Evolutionary conservation across 2,113 vertebrate genomes (phyloP), one percentile per base, ranked within the genome.

Genomic region (Myiozetetes cayanensis): DNA sequence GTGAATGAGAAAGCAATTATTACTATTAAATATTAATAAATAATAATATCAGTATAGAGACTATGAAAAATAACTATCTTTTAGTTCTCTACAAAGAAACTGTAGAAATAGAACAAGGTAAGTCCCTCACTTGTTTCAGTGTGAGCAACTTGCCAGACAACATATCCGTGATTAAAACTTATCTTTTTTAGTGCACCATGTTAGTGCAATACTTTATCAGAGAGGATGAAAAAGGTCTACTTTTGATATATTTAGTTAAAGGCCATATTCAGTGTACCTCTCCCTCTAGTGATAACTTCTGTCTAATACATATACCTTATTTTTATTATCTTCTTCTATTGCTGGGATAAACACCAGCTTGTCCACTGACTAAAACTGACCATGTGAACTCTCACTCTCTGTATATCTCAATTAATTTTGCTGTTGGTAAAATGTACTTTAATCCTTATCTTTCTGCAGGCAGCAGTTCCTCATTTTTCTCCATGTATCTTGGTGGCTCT

Each of bases 1-100:
- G 52, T 74, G 66, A 96, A 79, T 7, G 20, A 47, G 37, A 92
- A 95, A 95, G 10, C 33, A 96, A 94, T 94, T 96, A 94, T 75
- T 80, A 30, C 28, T 85, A 85, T 76, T 78, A 90, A 66, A 78
- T 93, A 87, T 85, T 86, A 85, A 87, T 50, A 87, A 91, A 87
- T 4, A 91, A 87, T 4, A 66, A 35, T 63, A 63, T 8, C 47
- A 66, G 43, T 5, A 39, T 33, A 78, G 1, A 90, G n/a, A 56
- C 67, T 61, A 67, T 30, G 23, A 73, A 85, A 72, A 78, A 55
- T 9, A 83, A 16, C 7, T 79, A 4, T 63, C 74, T 66, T 91
- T 71, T 41, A 55, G 9, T 39, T 85, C n/a, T 78, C 27, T 41
- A 41, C 67, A 27, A 94, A 94, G 25, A 10, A 88, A 25, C 30